Conservation (phyloP, 2,888 invertebrate species). For the Chloroclystis v-ata region DNA sequence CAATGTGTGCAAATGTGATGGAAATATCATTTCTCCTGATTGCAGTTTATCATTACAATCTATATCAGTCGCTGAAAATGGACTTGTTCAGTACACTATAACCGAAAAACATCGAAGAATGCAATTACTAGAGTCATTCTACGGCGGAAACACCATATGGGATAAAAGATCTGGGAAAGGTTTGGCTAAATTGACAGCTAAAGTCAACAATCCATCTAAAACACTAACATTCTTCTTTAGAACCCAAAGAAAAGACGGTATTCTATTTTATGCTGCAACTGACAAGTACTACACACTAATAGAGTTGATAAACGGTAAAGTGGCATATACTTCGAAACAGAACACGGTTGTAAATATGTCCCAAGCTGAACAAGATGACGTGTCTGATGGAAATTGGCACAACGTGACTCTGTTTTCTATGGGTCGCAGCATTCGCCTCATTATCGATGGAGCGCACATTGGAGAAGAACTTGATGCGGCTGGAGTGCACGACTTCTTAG, state of each 20-base stretch:
- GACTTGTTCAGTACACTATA: slow-evolving; percentile 86
- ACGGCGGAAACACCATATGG: slow-evolving; percentile 86
- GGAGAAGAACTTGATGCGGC: slow-evolving; percentile 92
- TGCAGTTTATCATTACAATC: slow-evolving; percentile 88
- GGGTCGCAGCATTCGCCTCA: slow-evolving; percentile 83
- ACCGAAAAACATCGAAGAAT: slow-evolving; percentile 92
- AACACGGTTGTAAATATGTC: slow-evolving; percentile 91
- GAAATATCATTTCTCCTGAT: slow-evolving; percentile 84
- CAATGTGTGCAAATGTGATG: slow-evolving; percentile 84
- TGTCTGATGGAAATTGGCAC: slow-evolving; percentile 93
- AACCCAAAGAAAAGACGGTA: slow-evolving; percentile 86
- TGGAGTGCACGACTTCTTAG: slow-evolving; percentile 93
- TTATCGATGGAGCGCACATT: slow-evolving; percentile 83
- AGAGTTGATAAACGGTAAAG: slow-evolving; percentile 85
- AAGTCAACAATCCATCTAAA: slow-evolving; percentile 79
- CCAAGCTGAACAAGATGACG: slow-evolving; percentile 76
- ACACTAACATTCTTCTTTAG: slow-evolving; percentile 88
- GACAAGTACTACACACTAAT: slow-evolving; percentile 92
- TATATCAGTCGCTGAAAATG: slow-evolving; percentile 86
- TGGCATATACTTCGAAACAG: slow-evolving; percentile 88
- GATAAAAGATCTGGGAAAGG: slow-evolving; percentile 53
- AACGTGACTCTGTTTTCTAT: slow-evolving; percentile 87
- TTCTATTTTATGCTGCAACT: slow-evolving; percentile 91
- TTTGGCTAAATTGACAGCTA: slow-evolving; percentile 47
- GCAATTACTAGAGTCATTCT: slow-evolving; percentile 89